Conservation (phyloP, 2,113 vertebrate genomes). For the Nibea coibor region DNA sequence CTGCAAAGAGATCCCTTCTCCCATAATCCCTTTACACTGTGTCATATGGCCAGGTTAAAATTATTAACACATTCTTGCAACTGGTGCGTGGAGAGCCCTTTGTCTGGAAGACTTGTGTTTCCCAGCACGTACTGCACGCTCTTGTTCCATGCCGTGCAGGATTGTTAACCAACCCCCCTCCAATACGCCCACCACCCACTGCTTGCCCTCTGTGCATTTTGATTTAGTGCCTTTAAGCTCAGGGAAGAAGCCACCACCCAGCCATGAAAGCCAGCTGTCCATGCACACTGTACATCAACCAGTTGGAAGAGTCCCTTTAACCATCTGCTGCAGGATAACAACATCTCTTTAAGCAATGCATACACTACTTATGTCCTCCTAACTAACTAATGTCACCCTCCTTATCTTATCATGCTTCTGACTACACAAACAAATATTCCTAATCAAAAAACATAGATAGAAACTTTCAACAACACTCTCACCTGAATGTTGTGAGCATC, state of each 20-base stretch:
- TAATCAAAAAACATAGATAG: background rate
- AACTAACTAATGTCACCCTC: background rate
- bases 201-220: constrained; percentile 36
- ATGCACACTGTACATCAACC: constrained; percentile 19
- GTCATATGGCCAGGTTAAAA: constrained; percentile 14
- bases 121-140: constrained; percentile 71
- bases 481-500: constrained; percentile 81
- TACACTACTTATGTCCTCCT: no score
- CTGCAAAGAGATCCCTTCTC: no score
- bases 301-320: background rate
- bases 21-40: background rate
- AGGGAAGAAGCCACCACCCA: background rate
- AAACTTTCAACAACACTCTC: background rate
- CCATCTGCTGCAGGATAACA: background rate
- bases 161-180: constrained; percentile 24
- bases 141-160: background rate
- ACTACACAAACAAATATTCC: background rate
- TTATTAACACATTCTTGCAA: constrained; percentile 28
- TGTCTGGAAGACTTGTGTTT: constrained; percentile 39
- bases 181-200: constrained; percentile 1
- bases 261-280: constrained; percentile 6
- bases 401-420: background rate
- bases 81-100: constrained; percentile 29
- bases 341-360: no score
- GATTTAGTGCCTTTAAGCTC: constrained; percentile 38